These are phyloP conservation scores for Siniperca obscura DNA, from an alignment of 2,797 vertebrate genomes.

Conservation along the genomic window DNA sequence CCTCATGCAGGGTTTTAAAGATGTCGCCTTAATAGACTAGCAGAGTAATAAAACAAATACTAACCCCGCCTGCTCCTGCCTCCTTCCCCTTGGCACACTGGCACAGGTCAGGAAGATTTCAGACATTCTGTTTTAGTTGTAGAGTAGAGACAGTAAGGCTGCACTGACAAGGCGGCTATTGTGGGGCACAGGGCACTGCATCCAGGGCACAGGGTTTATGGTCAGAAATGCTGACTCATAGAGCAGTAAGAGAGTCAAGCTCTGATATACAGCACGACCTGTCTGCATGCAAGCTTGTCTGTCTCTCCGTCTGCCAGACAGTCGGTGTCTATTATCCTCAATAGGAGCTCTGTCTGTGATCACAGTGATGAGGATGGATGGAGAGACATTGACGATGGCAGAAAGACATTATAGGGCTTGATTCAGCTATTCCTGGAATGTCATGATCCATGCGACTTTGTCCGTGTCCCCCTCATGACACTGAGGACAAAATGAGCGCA, in stretches of 20 bases:
- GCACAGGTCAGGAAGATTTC: constrained; percentile 44
- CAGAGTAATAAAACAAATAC: constrained; percentile 62
- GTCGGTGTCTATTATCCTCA: constrained; percentile 55
- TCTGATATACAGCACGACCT: constrained; percentile 53
- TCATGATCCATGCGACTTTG: constrained; percentile 47
- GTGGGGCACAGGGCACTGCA: constrained; percentile 43
- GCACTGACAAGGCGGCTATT: constrained; percentile 49
- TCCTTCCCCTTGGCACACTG: constrained; percentile 35
- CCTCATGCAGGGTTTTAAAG: constrained; percentile 42
- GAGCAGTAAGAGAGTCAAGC: constrained; percentile 30
- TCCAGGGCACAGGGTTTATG: constrained; percentile 50
- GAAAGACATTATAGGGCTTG: constrained; percentile 36
- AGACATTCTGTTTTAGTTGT: constrained; percentile 18
- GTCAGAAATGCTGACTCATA: constrained; percentile 76
- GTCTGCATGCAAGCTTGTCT: constrained; percentile 31
- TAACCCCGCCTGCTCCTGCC: constrained; percentile 19
- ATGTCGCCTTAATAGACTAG: constrained; percentile 36
- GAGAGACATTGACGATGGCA: constrained; percentile 47
- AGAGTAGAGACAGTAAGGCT: constrained; percentile 11
- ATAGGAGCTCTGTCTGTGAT: constrained; percentile 72
- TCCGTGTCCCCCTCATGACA: constrained; percentile 69
- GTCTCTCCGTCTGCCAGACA: constrained; percentile 52
- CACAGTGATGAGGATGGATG: constrained; percentile 38
- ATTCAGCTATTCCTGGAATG: constrained; percentile 74
- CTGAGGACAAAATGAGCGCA: constrained; percentile 54